phyloP scores from a whole-genome alignment of 2,113 vertebrate genomes.

The Struthio camelus region DNA sequence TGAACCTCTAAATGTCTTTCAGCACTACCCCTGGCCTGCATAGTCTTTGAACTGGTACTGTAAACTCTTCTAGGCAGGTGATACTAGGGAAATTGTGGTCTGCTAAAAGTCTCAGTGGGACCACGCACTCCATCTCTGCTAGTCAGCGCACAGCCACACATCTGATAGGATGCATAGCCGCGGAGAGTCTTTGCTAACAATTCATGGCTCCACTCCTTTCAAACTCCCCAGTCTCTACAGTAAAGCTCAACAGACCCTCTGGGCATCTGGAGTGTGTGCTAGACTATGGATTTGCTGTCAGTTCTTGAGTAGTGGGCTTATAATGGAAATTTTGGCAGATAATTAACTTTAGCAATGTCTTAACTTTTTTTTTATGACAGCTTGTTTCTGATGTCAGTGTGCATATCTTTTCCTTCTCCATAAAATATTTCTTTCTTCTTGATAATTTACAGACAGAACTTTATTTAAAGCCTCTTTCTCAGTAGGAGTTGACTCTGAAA shows the following conservation, averaged over 20 bases:
- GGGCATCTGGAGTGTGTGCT: not conserved
- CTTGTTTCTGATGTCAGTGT: conserved; percentile 10
- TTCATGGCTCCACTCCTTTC: not conserved
- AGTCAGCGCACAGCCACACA: not conserved
- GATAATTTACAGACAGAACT: conserved; percentile 2
- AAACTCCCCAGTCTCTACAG: not conserved
- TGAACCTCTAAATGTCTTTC: not conserved
- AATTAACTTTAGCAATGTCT: not conserved
- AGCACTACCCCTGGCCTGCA: not conserved
- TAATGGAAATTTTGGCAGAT: conserved; percentile 21
- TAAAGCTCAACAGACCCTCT: not conserved
- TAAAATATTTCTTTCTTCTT: conserved; percentile 17
- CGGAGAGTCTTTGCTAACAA: not conserved
- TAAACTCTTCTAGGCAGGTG: not conserved
- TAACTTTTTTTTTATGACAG: not conserved
- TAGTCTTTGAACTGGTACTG: not conserved
- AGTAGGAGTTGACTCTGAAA: not conserved
- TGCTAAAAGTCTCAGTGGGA: not conserved
- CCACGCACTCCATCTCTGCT: not conserved
- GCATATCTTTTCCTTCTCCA: not conserved
- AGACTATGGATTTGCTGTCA: not conserved
- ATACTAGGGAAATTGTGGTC: not conserved
- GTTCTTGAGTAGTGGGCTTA: not conserved
- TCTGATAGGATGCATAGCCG: not conserved
- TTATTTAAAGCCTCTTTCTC: conserved; percentile 1